Conservation (phyloP, 2,113 vertebrate species). For the Podiceps cristatus region DNA sequence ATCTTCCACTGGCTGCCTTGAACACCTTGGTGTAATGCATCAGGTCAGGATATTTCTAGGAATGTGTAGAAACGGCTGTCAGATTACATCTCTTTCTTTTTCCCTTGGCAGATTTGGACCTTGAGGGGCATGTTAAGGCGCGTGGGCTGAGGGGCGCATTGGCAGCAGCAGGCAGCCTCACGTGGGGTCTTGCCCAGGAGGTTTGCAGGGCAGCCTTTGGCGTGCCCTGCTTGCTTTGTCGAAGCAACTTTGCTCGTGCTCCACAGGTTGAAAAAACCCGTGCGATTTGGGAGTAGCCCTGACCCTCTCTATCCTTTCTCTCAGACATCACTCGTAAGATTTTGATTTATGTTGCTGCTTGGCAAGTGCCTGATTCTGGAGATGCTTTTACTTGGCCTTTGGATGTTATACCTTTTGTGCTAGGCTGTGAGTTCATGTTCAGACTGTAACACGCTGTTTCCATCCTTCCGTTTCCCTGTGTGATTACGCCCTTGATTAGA, state of each 20-base stretch:
- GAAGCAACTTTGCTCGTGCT: neutral
- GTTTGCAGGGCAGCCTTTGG: neutral
- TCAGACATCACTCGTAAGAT: neutral
- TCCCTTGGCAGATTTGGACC: neutral
- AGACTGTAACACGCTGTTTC: neutral
- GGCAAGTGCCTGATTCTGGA: neutral
- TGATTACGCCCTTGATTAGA: neutral
- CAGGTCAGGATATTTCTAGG: neutral
- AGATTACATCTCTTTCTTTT: neutral
- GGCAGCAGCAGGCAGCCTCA: neutral
- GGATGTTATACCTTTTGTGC: neutral
- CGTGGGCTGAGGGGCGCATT: neutral
- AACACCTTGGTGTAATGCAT: fast-evolving
- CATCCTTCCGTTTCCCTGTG: neutral
- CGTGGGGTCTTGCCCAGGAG: neutral
- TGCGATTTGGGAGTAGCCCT: neutral
- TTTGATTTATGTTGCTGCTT: neutral
- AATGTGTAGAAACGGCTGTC: neutral
- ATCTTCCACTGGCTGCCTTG: neutral
- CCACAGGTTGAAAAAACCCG: neutral
- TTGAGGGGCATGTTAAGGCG: neutral
- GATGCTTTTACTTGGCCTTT: neutral
- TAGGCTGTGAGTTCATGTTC: neutral
- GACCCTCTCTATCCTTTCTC: neutral
- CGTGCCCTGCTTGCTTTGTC: neutral